Percentiles rank a stretch among this genome's conserved stretches.
phyloP scores from a whole-genome alignment of 2,113 vertebrate species.

The Pungitius pungitius region DNA sequence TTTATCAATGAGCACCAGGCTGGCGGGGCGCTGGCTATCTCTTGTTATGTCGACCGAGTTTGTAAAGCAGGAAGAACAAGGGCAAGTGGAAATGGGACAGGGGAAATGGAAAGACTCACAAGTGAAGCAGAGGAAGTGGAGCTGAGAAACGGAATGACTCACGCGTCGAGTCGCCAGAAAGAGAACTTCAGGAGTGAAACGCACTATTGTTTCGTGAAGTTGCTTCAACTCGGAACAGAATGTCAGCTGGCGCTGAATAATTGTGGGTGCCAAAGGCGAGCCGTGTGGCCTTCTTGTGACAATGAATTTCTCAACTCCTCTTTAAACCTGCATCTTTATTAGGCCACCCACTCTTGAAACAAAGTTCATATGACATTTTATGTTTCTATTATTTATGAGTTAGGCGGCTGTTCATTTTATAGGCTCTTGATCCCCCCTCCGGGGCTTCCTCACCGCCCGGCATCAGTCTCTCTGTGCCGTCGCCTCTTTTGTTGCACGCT shows the following conservation, averaged over 20 bases:
- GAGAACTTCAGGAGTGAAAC: slow-evolving; percentile 41
- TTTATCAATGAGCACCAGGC: slow-evolving; percentile 86
- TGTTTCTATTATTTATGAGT: slow-evolving; percentile 85
- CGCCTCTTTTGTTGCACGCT: slow-evolving; percentile 67
- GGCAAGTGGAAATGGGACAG: slow-evolving; percentile 47
- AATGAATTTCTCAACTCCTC: slow-evolving; percentile 77
- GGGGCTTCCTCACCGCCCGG: slow-evolving; percentile 73
- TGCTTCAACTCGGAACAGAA: slow-evolving; percentile 57
- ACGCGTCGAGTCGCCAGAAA: slow-evolving; percentile 12
- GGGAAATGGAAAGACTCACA: slow-evolving; percentile 45
- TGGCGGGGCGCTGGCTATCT: slow-evolving; percentile 73
- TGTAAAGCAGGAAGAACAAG: slow-evolving; percentile 80
- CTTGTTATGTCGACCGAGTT: slow-evolving; percentile 82
- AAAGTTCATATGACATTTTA: slow-evolving; percentile 85
- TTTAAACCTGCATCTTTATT: slow-evolving; percentile 83
- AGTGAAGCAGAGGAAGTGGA: slow-evolving; percentile 47
- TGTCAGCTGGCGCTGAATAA: slow-evolving; percentile 73
- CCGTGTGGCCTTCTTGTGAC: slow-evolving; percentile 73
- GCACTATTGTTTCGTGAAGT: slow-evolving; percentile 63
- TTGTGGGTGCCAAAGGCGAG: slow-evolving; percentile 53
- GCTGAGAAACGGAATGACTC: slow-evolving; percentile 21
- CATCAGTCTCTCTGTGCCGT: slow-evolving; percentile 62
- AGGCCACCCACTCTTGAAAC: slow-evolving; percentile 80
- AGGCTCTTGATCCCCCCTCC: slow-evolving; percentile 66
- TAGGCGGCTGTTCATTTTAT: slow-evolving; percentile 78